Base-by-base conservation (phyloP, 2,888 invertebrate species). In the Leptopterna dolabrata region DNA sequence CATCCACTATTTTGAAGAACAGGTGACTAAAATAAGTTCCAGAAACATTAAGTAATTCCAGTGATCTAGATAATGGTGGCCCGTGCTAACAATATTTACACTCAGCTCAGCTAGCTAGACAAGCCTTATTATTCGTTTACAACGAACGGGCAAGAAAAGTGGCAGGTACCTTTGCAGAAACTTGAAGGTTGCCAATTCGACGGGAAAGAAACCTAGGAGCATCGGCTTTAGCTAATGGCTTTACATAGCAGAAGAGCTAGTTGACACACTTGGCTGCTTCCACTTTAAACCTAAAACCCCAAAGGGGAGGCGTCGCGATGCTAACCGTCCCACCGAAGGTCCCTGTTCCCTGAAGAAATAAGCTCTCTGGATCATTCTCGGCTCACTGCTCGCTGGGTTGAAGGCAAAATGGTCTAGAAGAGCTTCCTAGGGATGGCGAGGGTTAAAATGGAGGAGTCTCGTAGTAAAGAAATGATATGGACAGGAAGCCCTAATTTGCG, bases 281-380 rank as follows among this genome's bases (percentile, higher is more conserved):
- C 63, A 63, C 63, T 63, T 63, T 63, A 63, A 63, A 63, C 63
- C 63, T 63, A 63, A 63, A 63, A 63, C 63, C 63, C 63, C 63
- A 63, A 63, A 63, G 63, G 63, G 63, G 63, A 63, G 63, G 63
- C 63, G 63, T 63, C 63, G 63, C 27, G 63, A 63, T 27, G 63
- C 63, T 24, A 63, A 63, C 63, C 63, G 24, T 63, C 63, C 63
- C 63, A 63, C 63, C 63, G 63, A 63, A 43, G 36, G 76, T 76
- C 76, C 36, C 43, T 76, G 43, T 76, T 76, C 76, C 76, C 76
- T 19, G 76, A 76, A 41, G 76, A 76, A 76, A 76, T 76, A 76
- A 76, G 43, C 76, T 76, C 24, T 27, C 63, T 19, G 76, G 43
- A 43, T 76, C 43, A 43, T n/a, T 76, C 43, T 76, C 76, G 36